Evolutionary conservation across 2,797 vertebrate species (phyloP), one percentile per base, ranked within the genome.

Genomic region (Hylomyscus alleni): DNA sequence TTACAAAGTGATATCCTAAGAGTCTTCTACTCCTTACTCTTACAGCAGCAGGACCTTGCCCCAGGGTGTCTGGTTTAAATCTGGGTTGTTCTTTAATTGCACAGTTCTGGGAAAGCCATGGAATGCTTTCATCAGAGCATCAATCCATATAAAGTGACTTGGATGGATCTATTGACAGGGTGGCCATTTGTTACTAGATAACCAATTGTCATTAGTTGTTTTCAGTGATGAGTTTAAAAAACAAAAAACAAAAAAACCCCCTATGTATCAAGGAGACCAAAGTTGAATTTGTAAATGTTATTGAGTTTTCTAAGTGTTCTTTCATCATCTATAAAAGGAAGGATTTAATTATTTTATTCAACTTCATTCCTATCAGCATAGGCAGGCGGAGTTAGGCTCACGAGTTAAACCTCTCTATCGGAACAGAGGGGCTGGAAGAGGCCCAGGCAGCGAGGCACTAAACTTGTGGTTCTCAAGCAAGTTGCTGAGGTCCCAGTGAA

Each of bases 301-400:
- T 15, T n/a, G 31, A 34, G 50, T 91, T 97, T 91, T 82, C 22
- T 85, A 56, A 89, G 15, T 11, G 88, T 90, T n/a, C 0, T 10
- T 52, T n/a, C 52, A 67, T 65, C 4, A 9, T 56, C 60, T 90
- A 9, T 62, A 67, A 85, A 82, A n/a, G 62, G 54, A 94, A 89
- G 5, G 9, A 65, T 3, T 94, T 86, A 31, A 22, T 90, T 34
- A 84, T 31, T 75, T 77, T 31, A 37, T 78, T 92, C 29, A 81
- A 26, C 29, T 83, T 14, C 60, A 78, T 44, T 67, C 19, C 56
- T 90, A 17, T 15, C 31, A 52, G 20, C 31, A 85, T 52, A 69
- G 44, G 31, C 1, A n/a, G 44, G 31, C 4, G 1, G 31, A n/a
- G 7, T 69, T 52, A 6, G 34, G 6, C 31, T n/a, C 31, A n/a